Conservation (phyloP, 2,888 invertebrate species). For the Ormyrus rosae region DNA sequence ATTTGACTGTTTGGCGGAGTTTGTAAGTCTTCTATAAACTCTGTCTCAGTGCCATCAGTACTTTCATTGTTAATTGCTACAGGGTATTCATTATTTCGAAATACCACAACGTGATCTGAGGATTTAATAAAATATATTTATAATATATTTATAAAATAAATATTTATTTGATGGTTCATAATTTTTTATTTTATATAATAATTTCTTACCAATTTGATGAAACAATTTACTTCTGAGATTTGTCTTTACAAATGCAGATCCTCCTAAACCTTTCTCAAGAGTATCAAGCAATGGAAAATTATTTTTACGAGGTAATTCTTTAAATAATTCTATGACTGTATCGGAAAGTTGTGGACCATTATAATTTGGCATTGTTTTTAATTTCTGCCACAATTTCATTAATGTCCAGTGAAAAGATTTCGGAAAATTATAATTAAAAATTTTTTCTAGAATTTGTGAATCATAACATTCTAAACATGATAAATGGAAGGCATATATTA, state of each 20-base stretch:
- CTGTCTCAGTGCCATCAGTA: not conserved
- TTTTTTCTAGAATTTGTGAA: no score
- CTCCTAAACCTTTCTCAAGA: conserved; percentile 10
- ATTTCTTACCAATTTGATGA: conserved; percentile 33
- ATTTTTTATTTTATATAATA: no score
- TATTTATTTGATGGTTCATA: not conserved
- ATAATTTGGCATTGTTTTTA: not conserved
- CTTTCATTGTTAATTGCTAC: conserved; percentile 7
- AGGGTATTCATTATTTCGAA: conserved; percentile 7
- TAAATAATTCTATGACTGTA: not conserved
- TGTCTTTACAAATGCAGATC: conserved; percentile 20
- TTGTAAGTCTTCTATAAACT: conserved; percentile 30
- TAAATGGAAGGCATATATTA: no score
- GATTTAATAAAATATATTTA: not conserved
- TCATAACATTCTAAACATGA: no score
- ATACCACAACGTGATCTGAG: conserved; percentile 14
- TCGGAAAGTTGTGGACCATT: not conserved
- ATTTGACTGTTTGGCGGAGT: conserved; percentile 12
- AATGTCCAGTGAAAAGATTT: no score
- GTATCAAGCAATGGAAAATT: no score
- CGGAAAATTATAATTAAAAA: no score
- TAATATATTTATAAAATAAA: not conserved
- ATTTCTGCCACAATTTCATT: no score
- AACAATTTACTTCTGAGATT: conserved; percentile 23
- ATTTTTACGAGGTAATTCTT: not conserved